Evolutionary conservation across 2,797 vertebrate genomes (phyloP).

Genomic region (Sebastiscus albofasciatus): DNA sequence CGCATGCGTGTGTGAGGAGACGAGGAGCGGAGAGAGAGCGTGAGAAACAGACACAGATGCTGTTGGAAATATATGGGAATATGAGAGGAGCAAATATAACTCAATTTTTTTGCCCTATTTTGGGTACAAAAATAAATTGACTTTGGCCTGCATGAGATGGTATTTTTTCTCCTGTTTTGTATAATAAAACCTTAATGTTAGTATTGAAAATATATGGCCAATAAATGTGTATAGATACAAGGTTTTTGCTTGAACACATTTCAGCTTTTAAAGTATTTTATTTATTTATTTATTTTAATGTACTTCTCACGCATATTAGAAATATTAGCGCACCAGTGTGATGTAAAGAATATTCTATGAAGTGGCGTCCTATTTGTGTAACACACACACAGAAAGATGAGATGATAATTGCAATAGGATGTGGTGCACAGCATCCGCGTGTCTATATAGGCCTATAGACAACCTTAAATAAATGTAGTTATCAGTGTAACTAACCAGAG

Average conservation of each 20-base stretch:
- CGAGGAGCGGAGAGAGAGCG: conserved; percentile 46
- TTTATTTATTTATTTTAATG: background rate
- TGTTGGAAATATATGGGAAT: conserved; percentile 24
- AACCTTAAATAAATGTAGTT: conserved; percentile 39
- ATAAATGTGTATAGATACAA: background rate
- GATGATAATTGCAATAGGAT: conserved; percentile 31
- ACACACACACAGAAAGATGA: background rate
- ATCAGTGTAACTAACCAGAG: conserved; percentile 39
- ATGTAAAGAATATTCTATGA: background rate
- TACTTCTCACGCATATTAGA: background rate
- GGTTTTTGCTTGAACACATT: background rate
- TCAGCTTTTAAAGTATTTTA: background rate
- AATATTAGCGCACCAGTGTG: background rate
- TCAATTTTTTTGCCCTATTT: background rate
- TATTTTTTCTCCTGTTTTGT: background rate
- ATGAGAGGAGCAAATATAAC: conserved; percentile 11
- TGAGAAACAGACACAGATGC: conserved; percentile 54
- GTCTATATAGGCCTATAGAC: background rate
- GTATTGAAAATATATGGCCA: background rate
- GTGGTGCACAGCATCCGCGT: background rate
- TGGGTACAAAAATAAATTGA: background rate
- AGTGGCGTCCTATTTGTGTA: background rate
- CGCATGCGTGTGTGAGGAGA: conserved; percentile 67
- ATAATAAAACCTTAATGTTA: background rate
- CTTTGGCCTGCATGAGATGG: background rate